Evolutionary conservation across 2,113 vertebrate species (phyloP).

Genomic region (Sisor rabdophorus): DNA sequence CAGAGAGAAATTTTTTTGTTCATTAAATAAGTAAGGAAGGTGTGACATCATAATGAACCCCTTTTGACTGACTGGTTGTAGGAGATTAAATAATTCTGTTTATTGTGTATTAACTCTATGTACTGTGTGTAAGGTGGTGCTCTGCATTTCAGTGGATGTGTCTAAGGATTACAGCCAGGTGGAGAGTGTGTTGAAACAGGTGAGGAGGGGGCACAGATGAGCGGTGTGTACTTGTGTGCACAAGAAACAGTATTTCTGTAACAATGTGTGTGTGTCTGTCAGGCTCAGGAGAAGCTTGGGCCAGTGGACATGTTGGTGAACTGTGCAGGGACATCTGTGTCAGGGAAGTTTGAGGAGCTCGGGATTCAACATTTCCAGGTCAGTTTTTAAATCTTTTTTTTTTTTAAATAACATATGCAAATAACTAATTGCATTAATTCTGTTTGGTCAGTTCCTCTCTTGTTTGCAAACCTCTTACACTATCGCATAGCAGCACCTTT

Average conservation of each 20-base stretch:
- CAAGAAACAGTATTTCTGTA: not conserved
- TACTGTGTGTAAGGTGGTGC: conserved; percentile 78
- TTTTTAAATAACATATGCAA: not conserved
- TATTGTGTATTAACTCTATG: not conserved
- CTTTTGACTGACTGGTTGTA: not conserved
- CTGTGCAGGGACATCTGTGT: conserved; percentile 83
- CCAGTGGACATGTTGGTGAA: conserved; percentile 98
- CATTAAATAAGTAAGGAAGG: not conserved
- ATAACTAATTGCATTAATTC: not conserved
- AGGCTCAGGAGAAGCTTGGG: conserved; percentile 96
- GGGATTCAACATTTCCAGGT: conserved; percentile 86
- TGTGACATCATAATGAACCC: not conserved
- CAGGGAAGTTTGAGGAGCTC: conserved; percentile 90
- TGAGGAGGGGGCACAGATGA: conserved; percentile 52
- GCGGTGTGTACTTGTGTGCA: too few relatives aligned
- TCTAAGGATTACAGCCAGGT: conserved; percentile 91
- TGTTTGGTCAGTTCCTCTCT: not conserved
- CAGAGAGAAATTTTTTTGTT: not conserved
- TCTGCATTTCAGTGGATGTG: conserved; percentile 94
- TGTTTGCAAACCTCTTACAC: not conserved
- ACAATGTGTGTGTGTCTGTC: not conserved
- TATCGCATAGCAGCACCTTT: not conserved
- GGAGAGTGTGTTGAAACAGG: conserved; percentile 94
- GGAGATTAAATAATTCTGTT: not conserved
- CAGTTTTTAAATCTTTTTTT: not conserved